These are phyloP conservation scores for Xiphophorus birchmanni DNA, from an alignment of 2,797 vertebrate species.

Conservation along the genomic window DNA sequence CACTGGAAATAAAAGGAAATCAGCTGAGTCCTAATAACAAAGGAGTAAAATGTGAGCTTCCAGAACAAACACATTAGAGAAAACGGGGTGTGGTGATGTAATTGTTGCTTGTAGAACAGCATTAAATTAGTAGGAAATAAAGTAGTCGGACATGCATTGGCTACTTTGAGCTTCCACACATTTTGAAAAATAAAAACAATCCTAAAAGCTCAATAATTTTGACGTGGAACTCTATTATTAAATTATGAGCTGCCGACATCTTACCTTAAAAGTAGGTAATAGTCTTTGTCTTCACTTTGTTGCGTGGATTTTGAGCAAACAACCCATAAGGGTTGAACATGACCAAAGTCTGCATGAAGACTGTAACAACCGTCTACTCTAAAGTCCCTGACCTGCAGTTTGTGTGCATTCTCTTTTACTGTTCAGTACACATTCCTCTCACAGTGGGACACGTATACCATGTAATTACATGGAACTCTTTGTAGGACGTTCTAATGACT, in stretches of 20 bases:
- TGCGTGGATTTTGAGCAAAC: too few species aligned
- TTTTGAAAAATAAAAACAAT: background rate
- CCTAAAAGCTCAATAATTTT: background rate
- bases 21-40: background rate
- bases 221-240: background rate
- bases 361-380: background rate
- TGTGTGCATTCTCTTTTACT: conserved; percentile 10
- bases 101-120: background rate
- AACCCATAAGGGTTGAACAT: too few species aligned
- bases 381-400: background rate
- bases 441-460: conserved; percentile 22
- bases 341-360: background rate
- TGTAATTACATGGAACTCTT: conserved; percentile 41
- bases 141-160: background rate
- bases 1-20: background rate
- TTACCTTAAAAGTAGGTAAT: background rate
- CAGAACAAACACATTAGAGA: background rate
- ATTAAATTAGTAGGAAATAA: background rate
- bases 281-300: background rate
- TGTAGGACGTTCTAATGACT: background rate
- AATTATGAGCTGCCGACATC: background rate
- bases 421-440: conserved; percentile 35
- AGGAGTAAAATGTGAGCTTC: background rate
- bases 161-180: background rate
- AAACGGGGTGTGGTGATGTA: background rate